Evolutionary conservation across 1,140 invertebrate species (phyloP), one percentile per base, ranked within the genome.

Genomic region (Drosophila albomicans): DNA sequence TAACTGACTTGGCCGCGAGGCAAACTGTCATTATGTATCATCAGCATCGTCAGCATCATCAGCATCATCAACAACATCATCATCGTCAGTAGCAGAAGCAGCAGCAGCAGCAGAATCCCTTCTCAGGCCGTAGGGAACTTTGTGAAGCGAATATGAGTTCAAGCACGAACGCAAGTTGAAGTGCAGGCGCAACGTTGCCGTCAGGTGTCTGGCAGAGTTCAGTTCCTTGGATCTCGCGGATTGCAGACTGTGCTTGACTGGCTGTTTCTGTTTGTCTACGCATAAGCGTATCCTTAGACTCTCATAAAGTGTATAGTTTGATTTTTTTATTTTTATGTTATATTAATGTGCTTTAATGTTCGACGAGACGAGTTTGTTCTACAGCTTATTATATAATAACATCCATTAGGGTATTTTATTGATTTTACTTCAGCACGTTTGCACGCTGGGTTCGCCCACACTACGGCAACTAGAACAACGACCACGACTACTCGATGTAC

Each of bases 321-420:
- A 25, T 25, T 25, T 56, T 54, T 75, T 52, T 68, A 45, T 75
- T 77, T 82, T 84, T 84, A 84, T 84, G 80, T 78, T 59, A 69
- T 74, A 66, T 80, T 84, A 84, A 84, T 76, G 78, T 68, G 79
- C 70, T 81, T 78, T 73, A 86, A 86, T 86, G 82, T 78, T 71
- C 69, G 59, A 28, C 63, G 77, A 78, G 70, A 78, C 78, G 85
- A 81, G 85, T 85, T 89, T 81, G 85, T 74, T 81, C 62, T 64
- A 62, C 49, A 67, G 85, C 85, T 89, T 88, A 89, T 89, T 88
- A 88, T 89, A 88, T 85, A 88, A 89, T 85, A 85, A 84, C 78
- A 87, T 88, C 78, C 85, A 88, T 88, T 88, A 89, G 63, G 81
- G 81, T 57, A 75, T 76, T 89, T 88, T 88, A 88, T 88, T 88